Evolutionary conservation across 1,140 invertebrate genomes (phyloP).

Genomic region (Drosophila pruinosa): DNA sequence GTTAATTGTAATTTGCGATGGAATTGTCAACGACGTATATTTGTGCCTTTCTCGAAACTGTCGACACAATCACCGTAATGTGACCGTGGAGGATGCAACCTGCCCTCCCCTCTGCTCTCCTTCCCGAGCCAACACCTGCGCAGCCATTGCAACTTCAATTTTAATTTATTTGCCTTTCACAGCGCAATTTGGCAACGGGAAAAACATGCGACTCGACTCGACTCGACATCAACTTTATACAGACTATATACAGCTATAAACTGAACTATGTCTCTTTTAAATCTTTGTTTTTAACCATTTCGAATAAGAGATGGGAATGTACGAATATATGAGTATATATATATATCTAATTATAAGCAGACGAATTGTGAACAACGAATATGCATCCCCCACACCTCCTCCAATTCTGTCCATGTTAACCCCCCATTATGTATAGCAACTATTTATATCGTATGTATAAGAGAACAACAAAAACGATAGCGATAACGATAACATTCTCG

Average conservation of each 20-base stretch:
- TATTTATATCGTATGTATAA: slow-evolving; percentile 31
- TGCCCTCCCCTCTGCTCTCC: background rate
- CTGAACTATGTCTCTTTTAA: background rate
- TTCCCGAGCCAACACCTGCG: background rate
- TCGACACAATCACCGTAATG: slow-evolving; percentile 7
- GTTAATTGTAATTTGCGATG: background rate
- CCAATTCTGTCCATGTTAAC: slow-evolving; percentile 1
- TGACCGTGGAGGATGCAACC: background rate
- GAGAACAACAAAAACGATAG: background rate
- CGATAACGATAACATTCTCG: background rate
- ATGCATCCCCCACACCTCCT: background rate
- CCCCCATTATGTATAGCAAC: slow-evolving; percentile 22
- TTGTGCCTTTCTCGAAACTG: slow-evolving; percentile 43
- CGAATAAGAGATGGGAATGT: slow-evolving; percentile 28
- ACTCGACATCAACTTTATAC: background rate
- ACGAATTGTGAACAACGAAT: slow-evolving; percentile 25
- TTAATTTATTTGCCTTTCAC: background rate
- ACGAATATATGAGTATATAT: slow-evolving; percentile 10
- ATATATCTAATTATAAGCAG: background rate
- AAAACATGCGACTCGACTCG: background rate
- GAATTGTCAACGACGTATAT: slow-evolving; percentile 4
- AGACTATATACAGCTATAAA: background rate
- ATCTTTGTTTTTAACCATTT: slow-evolving; percentile 7
- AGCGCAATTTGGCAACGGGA: slow-evolving; percentile 2
- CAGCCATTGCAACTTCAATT: slow-evolving; percentile 29